phyloP scores from a whole-genome alignment of 2,113 vertebrate species.

The Apeltes quadracus region DNA sequence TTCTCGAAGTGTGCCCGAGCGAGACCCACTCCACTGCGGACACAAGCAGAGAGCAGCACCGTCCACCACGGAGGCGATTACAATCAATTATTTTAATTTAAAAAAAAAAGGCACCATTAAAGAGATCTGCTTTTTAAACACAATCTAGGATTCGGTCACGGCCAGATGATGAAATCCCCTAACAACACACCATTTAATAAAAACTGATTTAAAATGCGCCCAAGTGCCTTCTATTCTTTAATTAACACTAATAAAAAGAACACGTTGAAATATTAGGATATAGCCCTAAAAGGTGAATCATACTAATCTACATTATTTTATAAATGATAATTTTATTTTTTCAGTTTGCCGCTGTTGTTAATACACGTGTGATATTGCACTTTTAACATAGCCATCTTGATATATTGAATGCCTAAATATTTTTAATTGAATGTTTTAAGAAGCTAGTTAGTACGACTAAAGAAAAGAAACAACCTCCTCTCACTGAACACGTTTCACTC shows the following conservation, averaged over 20 bases:
- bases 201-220: background rate
- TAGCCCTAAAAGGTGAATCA: background rate
- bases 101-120: background rate
- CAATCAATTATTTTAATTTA: background rate
- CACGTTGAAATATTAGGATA: background rate
- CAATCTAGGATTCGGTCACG: background rate
- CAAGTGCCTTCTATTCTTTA: background rate
- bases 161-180: background rate
- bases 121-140: background rate
- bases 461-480: background rate
- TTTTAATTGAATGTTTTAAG: background rate
- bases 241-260: slow-evolving; percentile 3
- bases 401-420: background rate
- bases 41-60: slow-evolving; percentile 77
- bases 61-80: slow-evolving; percentile 28
- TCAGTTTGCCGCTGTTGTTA: background rate
- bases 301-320: slow-evolving; percentile 10
- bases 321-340: background rate
- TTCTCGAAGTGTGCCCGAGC: slow-evolving; percentile 99
- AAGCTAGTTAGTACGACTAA: background rate
- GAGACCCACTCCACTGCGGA: slow-evolving; percentile 95
- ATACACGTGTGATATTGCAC: background rate
- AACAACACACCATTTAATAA: background rate
- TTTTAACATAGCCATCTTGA: slow-evolving; percentile 5
- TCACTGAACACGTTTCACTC: slow-evolving; percentile 17